Percentiles rank a stretch among this genome's conserved stretches.
These are phyloP conservation scores for Eucera pruinosa DNA, from an alignment of 2,888 invertebrate genomes.

Conservation along the genomic window DNA sequence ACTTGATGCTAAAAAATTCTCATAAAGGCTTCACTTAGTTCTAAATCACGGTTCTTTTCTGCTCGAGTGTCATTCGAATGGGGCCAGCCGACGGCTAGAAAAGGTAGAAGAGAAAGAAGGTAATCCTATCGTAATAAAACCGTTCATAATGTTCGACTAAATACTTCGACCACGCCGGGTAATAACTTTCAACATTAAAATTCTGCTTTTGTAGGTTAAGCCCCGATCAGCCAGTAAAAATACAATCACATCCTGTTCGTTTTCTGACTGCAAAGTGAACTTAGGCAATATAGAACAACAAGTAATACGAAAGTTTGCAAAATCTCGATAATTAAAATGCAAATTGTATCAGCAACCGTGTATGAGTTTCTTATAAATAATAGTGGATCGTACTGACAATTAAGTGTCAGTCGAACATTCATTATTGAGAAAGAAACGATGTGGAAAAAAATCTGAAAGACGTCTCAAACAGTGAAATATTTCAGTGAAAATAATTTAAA, in stretches of 20 bases:
- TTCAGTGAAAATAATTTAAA: no score
- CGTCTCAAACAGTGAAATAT: no score
- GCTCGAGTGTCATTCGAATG: conserved; percentile 36
- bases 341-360: no score
- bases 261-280: background rate
- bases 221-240: background rate
- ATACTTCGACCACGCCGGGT: conserved; percentile 25
- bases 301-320: no score
- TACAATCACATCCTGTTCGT: background rate
- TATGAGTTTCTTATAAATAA: no score
- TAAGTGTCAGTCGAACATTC: no score
- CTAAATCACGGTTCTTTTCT: conserved; percentile 46
- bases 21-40: conserved; percentile 46
- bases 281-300: no score
- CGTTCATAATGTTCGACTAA: conserved; percentile 50
- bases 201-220: conserved; percentile 14
- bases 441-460: no score
- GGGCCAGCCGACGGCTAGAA: background rate
- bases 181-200: conserved; percentile 42
- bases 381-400: no score
- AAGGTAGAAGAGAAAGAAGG: background rate
- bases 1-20: conserved; percentile 54
- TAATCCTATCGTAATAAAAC: conserved; percentile 49
- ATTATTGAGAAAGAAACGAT: no score
- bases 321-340: no score